phyloP scores from a whole-genome alignment of 1,140 invertebrate species.

The Neodiprion lecontei region DNA sequence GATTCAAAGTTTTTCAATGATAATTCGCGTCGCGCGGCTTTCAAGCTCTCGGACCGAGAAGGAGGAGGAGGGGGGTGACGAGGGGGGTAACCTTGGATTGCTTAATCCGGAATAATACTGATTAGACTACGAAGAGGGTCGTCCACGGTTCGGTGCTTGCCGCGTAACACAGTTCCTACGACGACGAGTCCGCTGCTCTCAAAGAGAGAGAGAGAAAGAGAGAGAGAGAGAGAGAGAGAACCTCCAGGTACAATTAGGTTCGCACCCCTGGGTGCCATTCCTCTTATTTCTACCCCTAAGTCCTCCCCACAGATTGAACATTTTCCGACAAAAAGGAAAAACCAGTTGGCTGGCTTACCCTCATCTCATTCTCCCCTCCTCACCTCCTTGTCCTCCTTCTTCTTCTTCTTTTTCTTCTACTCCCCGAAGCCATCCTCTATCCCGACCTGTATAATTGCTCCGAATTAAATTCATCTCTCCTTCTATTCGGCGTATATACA shows the following conservation, averaged over 20 bases:
- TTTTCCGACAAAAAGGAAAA: constrained; percentile 28
- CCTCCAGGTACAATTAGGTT: constrained; percentile 50
- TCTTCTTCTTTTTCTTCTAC: constrained; percentile 16
- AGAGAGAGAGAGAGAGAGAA: constrained; percentile 35
- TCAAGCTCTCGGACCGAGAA: constrained; percentile 21
- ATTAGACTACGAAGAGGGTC: constrained; percentile 8
- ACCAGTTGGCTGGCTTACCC: constrained; percentile 16
- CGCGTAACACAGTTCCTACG: background rate
- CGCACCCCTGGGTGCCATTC: constrained; percentile 48
- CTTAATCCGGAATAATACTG: constrained; percentile 19
- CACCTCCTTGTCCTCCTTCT: constrained; percentile 37
- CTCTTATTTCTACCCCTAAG: constrained; percentile 40
- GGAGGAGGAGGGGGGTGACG: background rate
- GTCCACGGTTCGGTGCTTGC: background rate
- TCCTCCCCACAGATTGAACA: constrained; percentile 35
- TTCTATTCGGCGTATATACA: background rate
- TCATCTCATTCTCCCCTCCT: constrained; percentile 18
- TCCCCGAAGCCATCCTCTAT: background rate
- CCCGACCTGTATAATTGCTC: background rate
- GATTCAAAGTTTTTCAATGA: constrained; percentile 39
- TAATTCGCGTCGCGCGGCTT: constrained; percentile 37
- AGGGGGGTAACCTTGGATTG: constrained; percentile 8
- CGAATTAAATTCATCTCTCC: background rate
- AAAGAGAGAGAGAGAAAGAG: constrained; percentile 31
- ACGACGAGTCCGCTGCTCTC: background rate